These are phyloP conservation scores for Salvelinus alpinus DNA, from an alignment of 2,113 vertebrate genomes.

Conservation along the genomic window DNA sequence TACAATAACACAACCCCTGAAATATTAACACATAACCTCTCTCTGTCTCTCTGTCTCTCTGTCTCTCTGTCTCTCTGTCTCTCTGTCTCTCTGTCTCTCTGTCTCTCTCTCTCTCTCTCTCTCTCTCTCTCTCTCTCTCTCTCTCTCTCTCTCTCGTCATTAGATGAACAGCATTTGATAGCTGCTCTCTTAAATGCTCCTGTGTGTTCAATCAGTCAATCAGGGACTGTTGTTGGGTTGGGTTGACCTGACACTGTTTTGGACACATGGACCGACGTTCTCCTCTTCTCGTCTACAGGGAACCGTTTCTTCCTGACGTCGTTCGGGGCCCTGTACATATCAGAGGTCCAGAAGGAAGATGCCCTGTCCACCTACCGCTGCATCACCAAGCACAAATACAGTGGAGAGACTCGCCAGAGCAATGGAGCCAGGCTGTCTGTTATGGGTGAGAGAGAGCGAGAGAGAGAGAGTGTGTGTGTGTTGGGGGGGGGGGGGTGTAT, in stretches of 20 bases:
- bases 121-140: constrained; percentile 5
- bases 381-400: constrained; percentile 99
- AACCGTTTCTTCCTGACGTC: constrained; percentile 95
- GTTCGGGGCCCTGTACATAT: constrained; percentile 96
- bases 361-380: constrained; percentile 98
- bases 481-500: neutral
- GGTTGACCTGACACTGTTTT: too few species aligned
- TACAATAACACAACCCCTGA: constrained; percentile 56
- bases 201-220: constrained; percentile 14
- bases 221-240: too few species aligned
- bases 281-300: constrained; percentile 76
- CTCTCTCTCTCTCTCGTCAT: neutral
- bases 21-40: constrained; percentile 62
- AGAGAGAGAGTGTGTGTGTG: neutral
- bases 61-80: neutral
- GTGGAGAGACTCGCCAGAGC: constrained; percentile 96
- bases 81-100: neutral
- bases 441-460: constrained; percentile 79
- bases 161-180: constrained; percentile 38
- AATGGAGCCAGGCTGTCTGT: constrained; percentile 96
- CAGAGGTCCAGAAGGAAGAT: constrained; percentile 98
- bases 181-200: constrained; percentile 38
- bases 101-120: constrained; percentile 39
- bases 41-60: neutral
- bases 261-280: neutral